A percentile compares a stretch with the other conserved stretches of the same genome.
Evolutionary conservation across 2,797 vertebrate species (phyloP).

Genomic region (Semotilus atromaculatus): DNA sequence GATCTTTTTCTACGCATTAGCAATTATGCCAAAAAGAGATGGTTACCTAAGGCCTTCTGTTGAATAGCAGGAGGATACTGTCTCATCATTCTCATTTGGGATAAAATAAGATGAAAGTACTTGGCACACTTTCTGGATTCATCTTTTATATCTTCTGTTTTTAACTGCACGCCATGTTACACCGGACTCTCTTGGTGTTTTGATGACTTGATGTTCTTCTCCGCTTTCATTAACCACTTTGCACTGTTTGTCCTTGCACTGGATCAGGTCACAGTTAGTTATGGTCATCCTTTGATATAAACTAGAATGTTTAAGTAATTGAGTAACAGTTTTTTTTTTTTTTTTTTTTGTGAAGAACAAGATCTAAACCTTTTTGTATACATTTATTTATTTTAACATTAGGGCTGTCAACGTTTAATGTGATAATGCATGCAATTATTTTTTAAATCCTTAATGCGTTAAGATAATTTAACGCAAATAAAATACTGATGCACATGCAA

Average conservation of each 20-base stretch:
- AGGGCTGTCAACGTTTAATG: not conserved
- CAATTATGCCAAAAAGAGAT: conserved; percentile 18
- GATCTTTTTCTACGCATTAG: conserved; percentile 8
- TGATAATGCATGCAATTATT: too few species aligned
- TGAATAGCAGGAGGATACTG: not conserved
- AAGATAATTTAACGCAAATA: too few species aligned
- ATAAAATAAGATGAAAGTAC: conserved; percentile 5
- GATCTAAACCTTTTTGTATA: not conserved
- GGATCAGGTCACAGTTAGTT: not conserved
- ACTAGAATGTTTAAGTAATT: conserved; percentile 1
- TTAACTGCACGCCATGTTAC: not conserved
- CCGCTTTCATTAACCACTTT: not conserved
- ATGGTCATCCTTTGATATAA: conserved; percentile 15
- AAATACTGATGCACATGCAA: too few species aligned
- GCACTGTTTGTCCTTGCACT: not conserved
- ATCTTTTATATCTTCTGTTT: not conserved
- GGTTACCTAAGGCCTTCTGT: conserved; percentile 15
- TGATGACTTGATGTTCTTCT: not conserved
- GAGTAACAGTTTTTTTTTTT: not conserved
- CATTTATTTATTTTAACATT: not conserved
- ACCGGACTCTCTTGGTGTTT: not conserved
- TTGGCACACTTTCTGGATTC: conserved; percentile 1
- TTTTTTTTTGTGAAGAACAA: not conserved
- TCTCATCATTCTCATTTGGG: conserved; percentile 4
- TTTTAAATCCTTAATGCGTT: too few species aligned